phyloP scores from a whole-genome alignment of 1,140 invertebrate species.

The Lordiphosa stackelbergi region DNA sequence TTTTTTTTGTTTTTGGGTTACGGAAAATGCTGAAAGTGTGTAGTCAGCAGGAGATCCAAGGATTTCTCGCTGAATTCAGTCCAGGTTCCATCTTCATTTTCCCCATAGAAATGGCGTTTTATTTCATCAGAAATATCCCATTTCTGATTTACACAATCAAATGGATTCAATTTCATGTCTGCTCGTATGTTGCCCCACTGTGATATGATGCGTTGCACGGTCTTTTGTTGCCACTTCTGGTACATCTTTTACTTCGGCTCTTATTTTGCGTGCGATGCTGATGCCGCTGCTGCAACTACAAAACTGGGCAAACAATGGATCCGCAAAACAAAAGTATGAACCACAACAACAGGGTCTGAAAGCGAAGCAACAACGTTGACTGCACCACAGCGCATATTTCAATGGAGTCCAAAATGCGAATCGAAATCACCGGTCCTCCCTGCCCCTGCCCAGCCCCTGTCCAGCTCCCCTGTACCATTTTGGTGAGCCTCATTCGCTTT shows the following conservation, averaged over 20 bases:
- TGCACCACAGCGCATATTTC: slow-evolving; percentile 41
- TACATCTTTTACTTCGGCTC: slow-evolving; percentile 53
- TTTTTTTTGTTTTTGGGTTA: no score
- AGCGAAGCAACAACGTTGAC: slow-evolving; percentile 31
- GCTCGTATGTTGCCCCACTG: slow-evolving; percentile 9
- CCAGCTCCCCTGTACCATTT: slow-evolving; percentile 30
- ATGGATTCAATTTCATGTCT: not conserved
- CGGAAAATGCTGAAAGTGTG: no score
- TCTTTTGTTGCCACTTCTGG: slow-evolving; percentile 53
- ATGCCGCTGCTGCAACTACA: slow-evolving; percentile 18
- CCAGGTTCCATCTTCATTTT: no score
- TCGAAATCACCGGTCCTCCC: slow-evolving; percentile 35
- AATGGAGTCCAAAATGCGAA: slow-evolving; percentile 53
- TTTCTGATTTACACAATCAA: not conserved
- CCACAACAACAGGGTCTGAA: slow-evolving; percentile 54
- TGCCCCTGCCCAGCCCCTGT: not conserved
- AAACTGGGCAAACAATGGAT: slow-evolving; percentile 52
- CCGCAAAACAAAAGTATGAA: slow-evolving; percentile 65
- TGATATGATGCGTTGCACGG: not conserved
- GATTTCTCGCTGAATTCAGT: no score
- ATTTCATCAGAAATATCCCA: no score
- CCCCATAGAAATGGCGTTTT: no score
- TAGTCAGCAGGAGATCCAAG: no score
- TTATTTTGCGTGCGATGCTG: slow-evolving; percentile 53
- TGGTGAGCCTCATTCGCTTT: slow-evolving; percentile 68